Conservation (phyloP, 2,113 vertebrate genomes). For the Leucoraja erinaceus region DNA sequence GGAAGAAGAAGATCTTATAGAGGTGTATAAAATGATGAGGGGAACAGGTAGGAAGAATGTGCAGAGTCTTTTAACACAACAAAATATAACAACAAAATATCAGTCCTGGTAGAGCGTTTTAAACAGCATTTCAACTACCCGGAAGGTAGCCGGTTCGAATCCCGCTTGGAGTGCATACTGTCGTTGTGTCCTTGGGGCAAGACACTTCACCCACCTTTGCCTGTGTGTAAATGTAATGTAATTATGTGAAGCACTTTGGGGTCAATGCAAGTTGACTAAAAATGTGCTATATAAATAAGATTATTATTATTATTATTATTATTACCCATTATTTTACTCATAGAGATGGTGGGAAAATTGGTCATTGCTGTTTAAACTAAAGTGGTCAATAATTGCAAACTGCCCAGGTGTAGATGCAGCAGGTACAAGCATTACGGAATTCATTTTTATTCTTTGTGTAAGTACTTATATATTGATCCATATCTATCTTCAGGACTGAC, state of each 20-base stretch:
- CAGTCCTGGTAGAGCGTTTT: not conserved
- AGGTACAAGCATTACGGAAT: not conserved
- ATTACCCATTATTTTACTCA: not conserved
- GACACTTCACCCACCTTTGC: no score
- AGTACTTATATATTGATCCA: constrained; percentile 22
- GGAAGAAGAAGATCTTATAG: no score
- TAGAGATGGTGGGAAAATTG: not conserved
- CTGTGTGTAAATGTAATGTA: no score
- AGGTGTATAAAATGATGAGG: no score
- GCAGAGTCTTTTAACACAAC: not conserved
- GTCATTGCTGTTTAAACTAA: not conserved
- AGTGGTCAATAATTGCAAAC: not conserved
- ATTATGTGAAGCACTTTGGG: no score
- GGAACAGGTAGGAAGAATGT: not conserved
- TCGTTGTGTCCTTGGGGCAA: no score
- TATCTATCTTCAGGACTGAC: not conserved
- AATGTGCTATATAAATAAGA: no score
- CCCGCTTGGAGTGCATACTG: no score
- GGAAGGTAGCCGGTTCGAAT: no score
- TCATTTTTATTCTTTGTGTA: not conserved
- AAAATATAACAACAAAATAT: not conserved
- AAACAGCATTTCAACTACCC: not conserved
- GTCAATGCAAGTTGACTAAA: no score
- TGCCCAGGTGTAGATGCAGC: not conserved
- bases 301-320: no score